Percentiles rank a stretch among this genome's conserved stretches.
phyloP scores from a whole-genome alignment of 2,113 vertebrate genomes.

The western clawed frog (Xenopus tropicalis) region UCB_Xtro_10.0 CM004443.2:123344001-123344500 shows the following conservation, averaged over 20 bases:
- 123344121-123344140: constrained; percentile 33
- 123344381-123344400: background rate
- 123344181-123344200: constrained; percentile 52
- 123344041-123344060: background rate
- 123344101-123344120: too few species aligned
- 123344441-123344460: too few species aligned
- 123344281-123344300: too few species aligned
- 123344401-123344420: too few species aligned
- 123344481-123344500: too few species aligned
- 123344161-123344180: constrained; percentile 53
- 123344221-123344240: constrained; percentile 56
- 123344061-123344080: background rate
- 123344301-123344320: constrained; percentile 52
- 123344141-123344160: constrained; percentile 22
- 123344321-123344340: constrained; percentile 58
- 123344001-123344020: constrained; percentile 8
- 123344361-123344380: constrained; percentile 64
- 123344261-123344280: too few species aligned
- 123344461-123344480: too few species aligned
- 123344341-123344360: constrained; percentile 57
- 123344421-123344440: too few species aligned
- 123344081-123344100: too few species aligned
- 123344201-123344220: constrained; percentile 50
- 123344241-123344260: constrained; percentile 44
- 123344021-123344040: constrained; percentile 6